Conservation (phyloP, 2,888 invertebrate species). For the Omphaloscelis lunosa region DNA sequence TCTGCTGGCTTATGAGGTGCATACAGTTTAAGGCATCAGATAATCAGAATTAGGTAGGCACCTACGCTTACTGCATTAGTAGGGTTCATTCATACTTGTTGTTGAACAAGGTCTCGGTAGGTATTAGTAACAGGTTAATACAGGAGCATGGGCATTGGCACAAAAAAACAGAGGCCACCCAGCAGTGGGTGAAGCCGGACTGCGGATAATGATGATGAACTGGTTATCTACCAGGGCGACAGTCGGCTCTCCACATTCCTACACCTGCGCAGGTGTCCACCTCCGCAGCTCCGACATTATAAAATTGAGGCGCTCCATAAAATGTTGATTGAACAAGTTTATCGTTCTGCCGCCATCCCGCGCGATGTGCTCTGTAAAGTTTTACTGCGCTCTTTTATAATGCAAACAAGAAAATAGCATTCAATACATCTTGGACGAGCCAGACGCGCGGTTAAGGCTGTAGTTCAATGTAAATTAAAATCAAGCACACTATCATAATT, state of each 20-base stretch:
- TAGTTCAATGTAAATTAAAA: not conserved
- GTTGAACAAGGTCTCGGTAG: not conserved
- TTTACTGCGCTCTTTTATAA: slow-evolving; percentile 40
- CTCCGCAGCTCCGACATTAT: slow-evolving; percentile 8
- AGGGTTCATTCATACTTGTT: not conserved
- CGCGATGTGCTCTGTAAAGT: slow-evolving; percentile 19
- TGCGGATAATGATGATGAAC: not conserved
- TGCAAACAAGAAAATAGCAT: slow-evolving; percentile 25
- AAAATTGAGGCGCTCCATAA: slow-evolving; percentile 58
- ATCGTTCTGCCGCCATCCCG: slow-evolving; percentile 37
- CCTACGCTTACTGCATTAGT: not conserved
- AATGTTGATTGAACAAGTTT: slow-evolving; percentile 59
- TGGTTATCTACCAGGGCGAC: no score
- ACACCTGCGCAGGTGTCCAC: slow-evolving; percentile 1
- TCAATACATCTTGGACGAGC: not conserved
- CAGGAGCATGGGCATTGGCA: not conserved
- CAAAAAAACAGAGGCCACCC: not conserved
- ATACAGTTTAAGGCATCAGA: not conserved
- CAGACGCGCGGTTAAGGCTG: not conserved
- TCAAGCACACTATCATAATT: not conserved
- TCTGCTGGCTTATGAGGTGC: no score
- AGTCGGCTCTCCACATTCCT: not conserved
- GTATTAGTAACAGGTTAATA: not conserved
- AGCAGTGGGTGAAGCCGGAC: not conserved
- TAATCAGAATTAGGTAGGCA: not conserved